phyloP scores from a whole-genome alignment of 2,113 vertebrate species.

The Porphyrio hochstetteri region DNA sequence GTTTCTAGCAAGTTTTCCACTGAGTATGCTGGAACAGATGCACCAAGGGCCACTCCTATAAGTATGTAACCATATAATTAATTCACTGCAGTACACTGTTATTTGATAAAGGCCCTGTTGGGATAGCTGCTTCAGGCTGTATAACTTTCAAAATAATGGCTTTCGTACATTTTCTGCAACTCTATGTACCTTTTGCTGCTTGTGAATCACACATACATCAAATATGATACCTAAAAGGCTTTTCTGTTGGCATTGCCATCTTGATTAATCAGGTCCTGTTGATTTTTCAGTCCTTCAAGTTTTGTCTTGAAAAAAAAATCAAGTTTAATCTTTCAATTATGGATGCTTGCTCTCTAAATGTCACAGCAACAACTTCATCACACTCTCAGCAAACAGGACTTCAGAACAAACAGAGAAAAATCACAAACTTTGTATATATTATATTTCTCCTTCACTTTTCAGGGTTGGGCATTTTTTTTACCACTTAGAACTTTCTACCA shows the following conservation, averaged over 20 bases:
- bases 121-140: neutral
- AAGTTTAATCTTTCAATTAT: neutral
- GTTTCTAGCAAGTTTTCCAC: neutral
- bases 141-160: neutral
- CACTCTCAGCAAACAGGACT: neutral
- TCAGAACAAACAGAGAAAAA: neutral
- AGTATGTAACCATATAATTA: neutral
- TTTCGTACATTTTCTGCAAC: neutral
- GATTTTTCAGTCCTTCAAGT: constrained; percentile 32
- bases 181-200: neutral
- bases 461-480: neutral
- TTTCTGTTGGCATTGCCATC: neutral
- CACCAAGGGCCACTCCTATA: neutral
- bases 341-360: neutral
- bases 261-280: constrained; percentile 25
- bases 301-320: neutral
- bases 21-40: neutral
- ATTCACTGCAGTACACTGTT: neutral
- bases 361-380: neutral
- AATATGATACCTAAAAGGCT: neutral
- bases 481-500: neutral
- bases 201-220: neutral
- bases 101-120: neutral
- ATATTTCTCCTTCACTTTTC: neutral
- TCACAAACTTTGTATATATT: neutral